Evolutionary conservation across 2,888 invertebrate genomes (phyloP).

Genomic region (Pyralis farinalis): DNA sequence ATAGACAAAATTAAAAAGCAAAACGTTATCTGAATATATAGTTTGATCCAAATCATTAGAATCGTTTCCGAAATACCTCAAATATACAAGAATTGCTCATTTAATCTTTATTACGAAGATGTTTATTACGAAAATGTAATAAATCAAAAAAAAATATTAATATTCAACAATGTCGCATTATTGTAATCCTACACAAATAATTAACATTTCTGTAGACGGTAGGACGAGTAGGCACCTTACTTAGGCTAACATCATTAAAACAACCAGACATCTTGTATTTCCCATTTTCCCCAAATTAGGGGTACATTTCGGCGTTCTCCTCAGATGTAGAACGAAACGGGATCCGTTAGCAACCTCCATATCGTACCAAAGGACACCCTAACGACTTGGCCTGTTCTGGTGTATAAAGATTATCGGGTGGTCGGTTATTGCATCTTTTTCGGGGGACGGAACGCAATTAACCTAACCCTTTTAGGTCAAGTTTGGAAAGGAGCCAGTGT

Average conservation of each 20-base stretch:
- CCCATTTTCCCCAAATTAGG: constrained; percentile 28
- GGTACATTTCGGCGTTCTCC: constrained; percentile 21
- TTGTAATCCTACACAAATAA: too few relatives aligned
- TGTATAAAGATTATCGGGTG: constrained; percentile 19
- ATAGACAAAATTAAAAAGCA: too few relatives aligned
- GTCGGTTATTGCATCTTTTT: constrained; percentile 8
- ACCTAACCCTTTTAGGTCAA: constrained; percentile 4
- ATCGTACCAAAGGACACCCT: constrained; percentile 20
- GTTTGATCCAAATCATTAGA: too few relatives aligned
- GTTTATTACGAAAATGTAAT: too few relatives aligned
- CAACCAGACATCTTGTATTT: constrained; percentile 21
- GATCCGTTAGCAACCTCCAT: constrained; percentile 24
- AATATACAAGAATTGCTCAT: too few relatives aligned
- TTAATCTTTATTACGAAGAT: too few relatives aligned
- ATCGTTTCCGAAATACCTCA: too few relatives aligned
- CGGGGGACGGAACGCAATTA: constrained; percentile 3
- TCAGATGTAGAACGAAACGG: constrained; percentile 21
- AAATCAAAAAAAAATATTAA: too few relatives aligned
- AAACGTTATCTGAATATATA: too few relatives aligned
- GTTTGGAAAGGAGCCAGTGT: neutral
- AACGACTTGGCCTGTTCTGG: constrained; percentile 22
- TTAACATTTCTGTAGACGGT: constrained; percentile 1
- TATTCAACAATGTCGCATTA: too few relatives aligned
- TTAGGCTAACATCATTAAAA: constrained; percentile 13
- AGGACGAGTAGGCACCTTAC: constrained; percentile 4